Evolutionary conservation across 1,140 invertebrate genomes (phyloP).

Genomic region (Asobara japonica): DNA sequence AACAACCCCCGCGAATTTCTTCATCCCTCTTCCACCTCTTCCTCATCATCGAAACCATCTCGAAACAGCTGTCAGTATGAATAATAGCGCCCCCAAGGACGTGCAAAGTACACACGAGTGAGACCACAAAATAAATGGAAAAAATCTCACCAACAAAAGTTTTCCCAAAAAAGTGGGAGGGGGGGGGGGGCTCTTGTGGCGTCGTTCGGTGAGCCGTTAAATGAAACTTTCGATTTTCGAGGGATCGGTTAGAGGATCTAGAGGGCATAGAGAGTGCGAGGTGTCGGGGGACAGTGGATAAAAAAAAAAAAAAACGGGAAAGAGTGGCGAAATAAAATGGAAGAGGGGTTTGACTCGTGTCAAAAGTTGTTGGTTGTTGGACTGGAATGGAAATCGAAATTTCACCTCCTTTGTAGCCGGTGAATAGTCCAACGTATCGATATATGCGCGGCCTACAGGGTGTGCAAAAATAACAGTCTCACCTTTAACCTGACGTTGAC

Average conservation of each 20-base stretch:
- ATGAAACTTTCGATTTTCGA: slow-evolving; percentile 31
- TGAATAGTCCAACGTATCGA: neutral
- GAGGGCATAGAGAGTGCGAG: slow-evolving; percentile 13
- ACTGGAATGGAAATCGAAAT: slow-evolving; percentile 31
- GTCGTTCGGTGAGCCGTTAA: slow-evolving; percentile 28
- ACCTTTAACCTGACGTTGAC: too few relatives aligned
- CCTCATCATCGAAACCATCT: neutral
- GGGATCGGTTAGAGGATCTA: slow-evolving; percentile 16
- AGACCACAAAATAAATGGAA: slow-evolving; percentile 33
- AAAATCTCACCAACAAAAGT: slow-evolving; percentile 21
- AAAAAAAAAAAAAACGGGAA: neutral
- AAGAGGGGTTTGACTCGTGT: slow-evolving; percentile 26
- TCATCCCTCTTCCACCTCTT: neutral
- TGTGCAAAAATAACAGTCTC: too few relatives aligned
- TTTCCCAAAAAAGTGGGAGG: neutral
- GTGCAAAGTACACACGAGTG: neutral
- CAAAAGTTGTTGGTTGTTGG: slow-evolving; percentile 23
- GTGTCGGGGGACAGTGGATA: neutral
- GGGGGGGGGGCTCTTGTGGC: neutral
- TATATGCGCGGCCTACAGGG: too few relatives aligned
- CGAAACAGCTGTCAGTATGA: neutral
- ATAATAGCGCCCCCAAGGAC: neutral
- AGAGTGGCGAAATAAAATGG: slow-evolving; percentile 13
- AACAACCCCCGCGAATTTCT: too few relatives aligned
- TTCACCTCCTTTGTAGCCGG: neutral